Conservation (phyloP, 2,797 vertebrate species). For the Parauchenoglanis ngamensis region DNA sequence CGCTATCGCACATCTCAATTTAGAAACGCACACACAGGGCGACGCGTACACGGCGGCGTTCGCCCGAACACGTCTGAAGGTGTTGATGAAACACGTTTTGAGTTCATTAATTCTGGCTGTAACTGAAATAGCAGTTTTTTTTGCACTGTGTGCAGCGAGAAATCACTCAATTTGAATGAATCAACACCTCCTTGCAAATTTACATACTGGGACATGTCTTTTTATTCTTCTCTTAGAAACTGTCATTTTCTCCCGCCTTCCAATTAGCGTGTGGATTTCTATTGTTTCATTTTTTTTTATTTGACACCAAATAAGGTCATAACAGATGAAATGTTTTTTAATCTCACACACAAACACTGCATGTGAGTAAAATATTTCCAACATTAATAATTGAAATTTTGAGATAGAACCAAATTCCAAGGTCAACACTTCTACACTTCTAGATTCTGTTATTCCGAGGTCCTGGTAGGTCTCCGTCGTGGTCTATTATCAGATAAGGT, state of each 20-base stretch:
- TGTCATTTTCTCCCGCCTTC: neutral
- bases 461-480: neutral
- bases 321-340: neutral
- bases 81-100: conserved; percentile 57
- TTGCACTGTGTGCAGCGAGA: conserved; percentile 1
- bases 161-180: conserved; percentile 19
- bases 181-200: neutral
- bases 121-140: conserved; percentile 46
- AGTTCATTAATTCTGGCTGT: conserved; percentile 43
- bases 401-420: neutral
- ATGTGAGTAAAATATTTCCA: neutral
- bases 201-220: neutral
- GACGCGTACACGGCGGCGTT: neutral
- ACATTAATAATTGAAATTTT: neutral
- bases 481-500: neutral
- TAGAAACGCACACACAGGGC: neutral
- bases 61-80: conserved; percentile 47
- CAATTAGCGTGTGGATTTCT: neutral
- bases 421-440: neutral
- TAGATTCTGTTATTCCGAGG: neutral
- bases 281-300: no score
- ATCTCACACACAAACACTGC: neutral
- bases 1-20: conserved; percentile 21
- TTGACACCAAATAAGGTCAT: neutral
- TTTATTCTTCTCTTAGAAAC: neutral